Base-by-base conservation (phyloP, 2,888 invertebrate genomes). In the Sphinx pinastri region DNA sequence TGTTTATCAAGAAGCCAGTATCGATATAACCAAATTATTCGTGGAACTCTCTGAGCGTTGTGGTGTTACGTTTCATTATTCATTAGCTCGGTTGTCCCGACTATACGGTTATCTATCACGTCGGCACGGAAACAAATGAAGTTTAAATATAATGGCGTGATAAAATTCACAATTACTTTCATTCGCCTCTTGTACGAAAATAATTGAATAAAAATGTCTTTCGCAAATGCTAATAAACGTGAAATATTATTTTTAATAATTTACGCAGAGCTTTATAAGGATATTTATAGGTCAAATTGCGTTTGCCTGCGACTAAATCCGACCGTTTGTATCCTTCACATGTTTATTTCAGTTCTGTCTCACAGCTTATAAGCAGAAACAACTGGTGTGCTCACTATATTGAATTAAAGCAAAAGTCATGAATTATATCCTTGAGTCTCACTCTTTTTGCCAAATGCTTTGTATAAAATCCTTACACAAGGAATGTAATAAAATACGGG, bases 391-490 rank as follows among this genome's bases (percentile, higher is more conserved):
- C 19, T 63, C 63, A 49, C 60, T n/a, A n/a, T 45, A 45, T 60
- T 60, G 60, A 60, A 60, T 16, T 60, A 47, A 60, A 47, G 16
- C 19, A 60, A 47, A 47, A 19, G 19, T 49, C 49, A 63, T 63
- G 63, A 63, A 63, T 63, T 13, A 38, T 8, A 38, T 6, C 63
- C 11, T 45, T n/a, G 60, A 45, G 60, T 59, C 38, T 60, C 19
- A 7, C 13, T 12, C 13, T 19, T 25, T 11, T 16, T 16, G 10
- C 19, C 12, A 13, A 63, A 47, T 63, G 16, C 14, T 47, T 11
- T 47, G 12, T 49, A 19, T 63, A 47, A 19, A 49, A 49, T 63
- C 19, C n/a, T 63, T 63, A 19, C 11, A 12, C 63, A 19, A 47
- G 19, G 49, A 49, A 19, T 16, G 47, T 49, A 63, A 63, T 63